Evolutionary conservation across 1,140 invertebrate genomes (phyloP), one percentile per base, ranked within the genome.

Genomic region (Caenorhabditis brenneri): DNA sequence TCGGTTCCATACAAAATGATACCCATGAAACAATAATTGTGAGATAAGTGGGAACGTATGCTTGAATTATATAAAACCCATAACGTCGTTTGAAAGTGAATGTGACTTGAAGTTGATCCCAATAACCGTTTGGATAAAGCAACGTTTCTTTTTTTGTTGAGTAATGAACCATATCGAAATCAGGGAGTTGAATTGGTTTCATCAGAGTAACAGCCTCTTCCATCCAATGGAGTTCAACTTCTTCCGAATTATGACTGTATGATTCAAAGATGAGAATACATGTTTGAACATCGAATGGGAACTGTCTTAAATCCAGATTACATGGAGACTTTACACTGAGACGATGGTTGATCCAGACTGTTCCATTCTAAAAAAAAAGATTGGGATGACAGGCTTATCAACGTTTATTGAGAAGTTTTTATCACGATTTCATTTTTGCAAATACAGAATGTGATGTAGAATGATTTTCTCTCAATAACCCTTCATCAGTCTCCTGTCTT

Each of bases 21-120:
- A 91, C 89, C 89, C 89, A 90, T 4, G 81, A 84, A 27, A 90
- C 89, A 53, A 90, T 89, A 48, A 90, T 88, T 9, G 88, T 88
- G 24, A 90, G 74, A 82, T 89, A 89, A 0, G 89, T 90, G 15
- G 89, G 89, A 15, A 90, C 88, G 78, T 91, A 90, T 0, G 90
- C 89, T 79, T 90, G 89, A 31, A 90, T 84, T 51, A 90, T 91
- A 78, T 90, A 90, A 51, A 91, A 90, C 15, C 89, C 89, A 65
- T 91, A 90, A 19, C 89, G 86, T n/a, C 89, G 88, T 80, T 91
- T 90, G 83, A 90, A 90, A 31, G 88, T 90, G 81, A 90, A 91
- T 15, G 79, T 60, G 16, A 87, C 86, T 80, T 86, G 69, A 31
- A 84, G 82, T 80, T 89, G 87, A 87, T 89, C 89, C 88, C 88